Base-by-base conservation (phyloP, 2,113 vertebrate species). In the Channa argus region DNA sequence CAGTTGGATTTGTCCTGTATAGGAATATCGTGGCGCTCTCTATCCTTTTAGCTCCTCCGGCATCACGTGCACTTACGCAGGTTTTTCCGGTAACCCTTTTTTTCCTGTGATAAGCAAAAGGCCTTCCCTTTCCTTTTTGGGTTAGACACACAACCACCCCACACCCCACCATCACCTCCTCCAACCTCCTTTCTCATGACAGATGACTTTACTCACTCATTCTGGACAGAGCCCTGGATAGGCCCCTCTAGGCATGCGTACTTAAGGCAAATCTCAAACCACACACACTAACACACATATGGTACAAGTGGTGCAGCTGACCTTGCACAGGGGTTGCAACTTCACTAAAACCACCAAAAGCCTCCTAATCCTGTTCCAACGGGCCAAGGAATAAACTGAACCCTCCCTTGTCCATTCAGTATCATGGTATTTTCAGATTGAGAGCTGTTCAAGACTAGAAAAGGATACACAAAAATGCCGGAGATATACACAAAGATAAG, bases 121-220 rank as follows among this genome's bases (percentile, higher is more conserved):
- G 41, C 58, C 50, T 60, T 76, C 62, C 50, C 44, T 69, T 52
- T 81, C 77, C 68, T 82, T 90, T 86, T 85, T 80, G 71, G 86
- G 84, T 84, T 56, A 63, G n/a, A 59, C 39, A 60, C 15, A 53
- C 59, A 55, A 41, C 36, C 71, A 14, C 65, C 49, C 39, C 24
- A 24, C 24, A 24, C 24, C 24, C 24, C 24, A 24, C 24, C 24
- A 24, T 24, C 24, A 24, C 24, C 51, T 11, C n/a, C 33, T 9
- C 14, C 62, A 52, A 8, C 61, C 71, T 80, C 41, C 67, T 74
- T 63, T 70, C 65, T 86, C 76, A 79, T 87, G 83, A 88, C 70
- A 66, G 83, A 89, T 91, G 92, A 91, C 86, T 90, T 92, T 84
- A 91, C 75, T 83, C 75, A 80, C 84, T 89, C 82, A 65, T 59